Percentiles rank a stretch among this genome's conserved stretches.
Evolutionary conservation across 2,888 invertebrate genomes (phyloP).

Genomic region (Melinaea marsaeus): DNA sequence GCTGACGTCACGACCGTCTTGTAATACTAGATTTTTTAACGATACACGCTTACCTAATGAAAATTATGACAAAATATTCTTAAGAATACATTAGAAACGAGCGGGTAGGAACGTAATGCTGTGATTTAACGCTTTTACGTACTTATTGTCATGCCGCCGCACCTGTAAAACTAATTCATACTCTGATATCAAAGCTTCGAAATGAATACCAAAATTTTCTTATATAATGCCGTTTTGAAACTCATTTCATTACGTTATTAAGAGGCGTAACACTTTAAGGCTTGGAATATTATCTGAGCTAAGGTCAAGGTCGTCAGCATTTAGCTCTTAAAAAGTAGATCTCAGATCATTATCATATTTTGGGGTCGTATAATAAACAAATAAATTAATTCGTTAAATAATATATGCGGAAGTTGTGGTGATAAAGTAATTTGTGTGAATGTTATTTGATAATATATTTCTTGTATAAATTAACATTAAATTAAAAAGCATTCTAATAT

Average conservation of each 20-base stretch:
- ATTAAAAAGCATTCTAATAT: too few relatives aligned
- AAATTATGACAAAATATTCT: conserved; percentile 4
- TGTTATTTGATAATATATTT: too few relatives aligned
- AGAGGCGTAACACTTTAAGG: conserved; percentile 2
- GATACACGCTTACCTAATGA: conserved; percentile 7
- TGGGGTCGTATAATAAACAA: neutral
- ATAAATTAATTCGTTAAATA: too few relatives aligned
- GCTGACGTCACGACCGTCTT: conserved; percentile 58
- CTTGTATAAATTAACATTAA: too few relatives aligned
- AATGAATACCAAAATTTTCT: conserved; percentile 1
- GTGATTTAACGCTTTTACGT: conserved; percentile 3
- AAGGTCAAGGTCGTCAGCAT: conserved; percentile 18
- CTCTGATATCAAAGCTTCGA: neutral
- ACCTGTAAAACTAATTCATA: neutral
- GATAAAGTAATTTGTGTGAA: too few relatives aligned
- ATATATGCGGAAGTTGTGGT: too few relatives aligned
- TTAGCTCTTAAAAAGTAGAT: conserved; percentile 7
- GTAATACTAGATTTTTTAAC: conserved; percentile 15
- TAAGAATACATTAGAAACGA: conserved; percentile 5
- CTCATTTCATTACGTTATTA: conserved; percentile 6
- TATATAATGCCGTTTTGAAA: conserved; percentile 15
- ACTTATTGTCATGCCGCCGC: neutral
- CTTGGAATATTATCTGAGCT: conserved; percentile 13
- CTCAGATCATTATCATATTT: neutral
- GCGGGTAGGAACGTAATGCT: neutral